phyloP scores from a whole-genome alignment of 2,113 vertebrate species.

The Gobiocypris rarus region DNA sequence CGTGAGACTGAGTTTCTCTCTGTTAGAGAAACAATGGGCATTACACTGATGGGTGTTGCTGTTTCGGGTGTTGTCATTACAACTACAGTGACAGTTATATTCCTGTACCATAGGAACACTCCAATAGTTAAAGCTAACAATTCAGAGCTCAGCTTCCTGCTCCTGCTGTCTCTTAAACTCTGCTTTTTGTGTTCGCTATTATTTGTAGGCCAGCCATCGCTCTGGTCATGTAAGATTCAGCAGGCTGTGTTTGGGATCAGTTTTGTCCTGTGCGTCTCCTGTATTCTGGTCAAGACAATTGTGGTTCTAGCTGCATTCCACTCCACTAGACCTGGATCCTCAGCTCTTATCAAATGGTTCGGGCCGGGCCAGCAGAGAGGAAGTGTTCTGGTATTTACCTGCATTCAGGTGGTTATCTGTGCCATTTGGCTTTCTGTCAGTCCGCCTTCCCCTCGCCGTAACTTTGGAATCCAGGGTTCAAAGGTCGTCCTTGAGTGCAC shows the following conservation, averaged over 20 bases:
- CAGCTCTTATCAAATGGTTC: constrained; percentile 64
- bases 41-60: constrained; percentile 61
- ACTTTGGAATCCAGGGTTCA: constrained; percentile 63
- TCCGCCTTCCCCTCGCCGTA: constrained; percentile 67
- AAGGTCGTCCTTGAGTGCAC: constrained; percentile 73
- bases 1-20: constrained; percentile 63
- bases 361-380: constrained; percentile 62
- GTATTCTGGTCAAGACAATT: constrained; percentile 69
- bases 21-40: constrained; percentile 63
- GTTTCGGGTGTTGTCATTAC: constrained; percentile 68
- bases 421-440: constrained; percentile 68
- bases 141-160: constrained; percentile 69
- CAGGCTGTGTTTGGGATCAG: constrained; percentile 65
- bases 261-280: constrained; percentile 68
- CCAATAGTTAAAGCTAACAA: constrained; percentile 69
- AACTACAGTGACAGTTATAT: constrained; percentile 69
- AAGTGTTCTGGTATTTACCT: constrained; percentile 60
- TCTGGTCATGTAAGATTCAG: constrained; percentile 62
- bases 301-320: constrained; percentile 67
- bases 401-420: constrained; percentile 71
- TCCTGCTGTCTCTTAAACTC: constrained; percentile 64
- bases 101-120: constrained; percentile 63
- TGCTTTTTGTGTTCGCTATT: constrained; percentile 68
- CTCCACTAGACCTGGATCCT: constrained; percentile 64
- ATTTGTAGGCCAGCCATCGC: constrained; percentile 65